Evolutionary conservation across 2,113 vertebrate species (phyloP), one percentile per base, ranked within the genome.

Genomic region (Ursus arctos): DNA sequence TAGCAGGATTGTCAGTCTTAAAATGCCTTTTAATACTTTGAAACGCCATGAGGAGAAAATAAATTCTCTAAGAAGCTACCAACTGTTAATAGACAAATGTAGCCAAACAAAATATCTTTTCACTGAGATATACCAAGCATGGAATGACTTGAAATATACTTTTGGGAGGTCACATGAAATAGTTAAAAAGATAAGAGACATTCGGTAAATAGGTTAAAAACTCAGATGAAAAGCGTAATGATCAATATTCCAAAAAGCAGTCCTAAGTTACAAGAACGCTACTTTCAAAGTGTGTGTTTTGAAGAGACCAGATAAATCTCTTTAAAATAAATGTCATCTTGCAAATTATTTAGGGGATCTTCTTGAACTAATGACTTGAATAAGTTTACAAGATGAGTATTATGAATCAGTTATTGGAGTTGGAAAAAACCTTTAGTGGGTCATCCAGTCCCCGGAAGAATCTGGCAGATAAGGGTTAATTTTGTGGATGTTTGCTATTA

Each of bases 41-140:
- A 72, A 71, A 40, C 43, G 22, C 24, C 53, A 0, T 47, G 59
- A 94, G 53, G 53, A 90, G 51, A 71, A 91, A 79, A 26, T 82
- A 5, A 94, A 67, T 92, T 69, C 15, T 67, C 21, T 67, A 15
- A 31, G 33, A 81, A 51, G 49, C 24, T 92, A 69, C 80, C 65
- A 90, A 57, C 57, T 76, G 92, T 92, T 53, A 95, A 72, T 82
- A 87, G 49, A 79, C 4, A 63, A 61, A 76, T 40, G 16, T 84
- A 71, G 47, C 36, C 69, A 80, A 92, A 40, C 16, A 81, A 79
- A 87, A 7, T 83, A 47, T 26, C 9, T 85, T 96, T 96, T 91
- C 22, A 7, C 0, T 1, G 79, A 87, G 67, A 86, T 93, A 53
- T 81, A 53, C 4, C 10, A 19, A 47, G 13, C 87, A 88, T 82